Percentiles rank a stretch among this genome's conserved stretches.
Conservation (phyloP, 2,888 invertebrate genomes). For the Sepioteuthis lessoniana region DNA sequence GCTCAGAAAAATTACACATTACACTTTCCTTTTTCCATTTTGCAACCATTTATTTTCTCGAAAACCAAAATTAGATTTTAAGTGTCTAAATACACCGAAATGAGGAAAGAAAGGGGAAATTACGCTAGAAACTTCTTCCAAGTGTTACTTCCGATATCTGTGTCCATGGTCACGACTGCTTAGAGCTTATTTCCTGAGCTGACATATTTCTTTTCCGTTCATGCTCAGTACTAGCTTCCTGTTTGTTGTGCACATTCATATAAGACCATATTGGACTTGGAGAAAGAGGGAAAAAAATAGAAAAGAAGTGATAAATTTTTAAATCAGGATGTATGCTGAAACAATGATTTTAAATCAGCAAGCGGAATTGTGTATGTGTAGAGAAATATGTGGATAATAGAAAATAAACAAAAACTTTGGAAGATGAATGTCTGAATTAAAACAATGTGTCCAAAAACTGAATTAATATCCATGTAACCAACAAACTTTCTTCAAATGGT, state of each 20-base stretch:
- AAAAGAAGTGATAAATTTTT: not conserved
- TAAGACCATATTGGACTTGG: not conserved
- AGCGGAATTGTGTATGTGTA: not conserved
- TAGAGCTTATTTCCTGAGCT: constrained; percentile 19
- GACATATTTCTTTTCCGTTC: not conserved
- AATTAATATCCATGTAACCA: not conserved
- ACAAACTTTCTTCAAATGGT: not conserved
- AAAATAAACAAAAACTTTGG: not conserved
- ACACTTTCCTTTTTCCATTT: not conserved
- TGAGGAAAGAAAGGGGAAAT: constrained; percentile 2
- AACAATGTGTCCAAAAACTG: constrained; percentile 33
- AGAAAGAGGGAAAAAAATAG: not conserved
- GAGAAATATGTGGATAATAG: not conserved
- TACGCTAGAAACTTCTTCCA: not conserved
- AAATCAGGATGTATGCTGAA: not conserved
- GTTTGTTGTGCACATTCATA: not conserved
- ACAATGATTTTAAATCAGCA: constrained; percentile 17
- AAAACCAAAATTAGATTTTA: not conserved
- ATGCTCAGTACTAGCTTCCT: not conserved
- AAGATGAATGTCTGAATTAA: not conserved
- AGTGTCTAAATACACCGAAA: not conserved
- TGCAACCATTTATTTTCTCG: not conserved
- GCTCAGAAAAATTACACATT: not conserved
- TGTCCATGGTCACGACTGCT: not conserved
- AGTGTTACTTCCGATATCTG: not conserved